phyloP scores from a whole-genome alignment of 2,113 vertebrate genomes.

The rabbit (Oryctolagus cuniculus) region mOryCun1.1 NC_091440.1:79670001-79670500 shows the following conservation, averaged over 20 bases:
- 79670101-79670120: background rate
- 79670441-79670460: slow-evolving; percentile 33
- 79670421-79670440: background rate
- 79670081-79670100: background rate
- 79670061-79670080: background rate
- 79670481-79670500: background rate
- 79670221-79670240: background rate
- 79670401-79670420: background rate
- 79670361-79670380: background rate
- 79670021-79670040: background rate
- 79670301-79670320: background rate
- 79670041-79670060: background rate
- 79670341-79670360: background rate
- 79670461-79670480: background rate
- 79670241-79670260: slow-evolving; percentile 10
- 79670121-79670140: background rate
- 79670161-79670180: background rate
- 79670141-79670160: background rate
- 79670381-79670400: background rate
- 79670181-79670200: background rate
- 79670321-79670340: background rate
- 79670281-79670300: background rate
- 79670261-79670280: background rate
- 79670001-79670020: background rate
- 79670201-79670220: slow-evolving; percentile 3